phyloP scores from a whole-genome alignment of 2,797 vertebrate species.

The Clarias fuscus region DNA sequence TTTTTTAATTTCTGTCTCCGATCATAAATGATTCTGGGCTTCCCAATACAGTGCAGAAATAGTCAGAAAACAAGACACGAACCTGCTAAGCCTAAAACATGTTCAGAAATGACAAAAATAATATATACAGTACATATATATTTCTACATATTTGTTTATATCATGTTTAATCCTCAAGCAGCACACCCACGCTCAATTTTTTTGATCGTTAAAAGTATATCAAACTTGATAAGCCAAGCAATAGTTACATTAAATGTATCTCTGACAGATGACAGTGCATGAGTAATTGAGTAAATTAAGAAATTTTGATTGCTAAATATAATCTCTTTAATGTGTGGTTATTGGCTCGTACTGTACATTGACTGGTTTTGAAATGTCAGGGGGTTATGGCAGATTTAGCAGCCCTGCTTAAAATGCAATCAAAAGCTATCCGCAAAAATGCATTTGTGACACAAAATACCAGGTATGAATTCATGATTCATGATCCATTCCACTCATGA shows the following conservation, averaged over 20 bases:
- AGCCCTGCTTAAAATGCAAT: neutral
- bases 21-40: neutral
- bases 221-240: neutral
- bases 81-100: neutral
- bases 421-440: neutral
- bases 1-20: neutral
- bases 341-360: neutral
- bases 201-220: neutral
- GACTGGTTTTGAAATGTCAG: neutral
- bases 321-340: neutral
- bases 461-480: neutral
- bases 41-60: neutral
- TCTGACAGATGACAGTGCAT: neutral
- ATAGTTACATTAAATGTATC: neutral
- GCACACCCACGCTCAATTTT: neutral
- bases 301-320: neutral
- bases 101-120: neutral
- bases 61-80: neutral
- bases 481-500: neutral
- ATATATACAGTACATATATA: neutral
- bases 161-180: neutral
- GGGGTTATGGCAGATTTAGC: neutral
- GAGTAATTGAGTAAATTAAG: neutral
- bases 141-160: too few relatives aligned
- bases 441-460: neutral